Conservation (phyloP, 2,888 invertebrate species). For the Gerosis bhagava region DNA sequence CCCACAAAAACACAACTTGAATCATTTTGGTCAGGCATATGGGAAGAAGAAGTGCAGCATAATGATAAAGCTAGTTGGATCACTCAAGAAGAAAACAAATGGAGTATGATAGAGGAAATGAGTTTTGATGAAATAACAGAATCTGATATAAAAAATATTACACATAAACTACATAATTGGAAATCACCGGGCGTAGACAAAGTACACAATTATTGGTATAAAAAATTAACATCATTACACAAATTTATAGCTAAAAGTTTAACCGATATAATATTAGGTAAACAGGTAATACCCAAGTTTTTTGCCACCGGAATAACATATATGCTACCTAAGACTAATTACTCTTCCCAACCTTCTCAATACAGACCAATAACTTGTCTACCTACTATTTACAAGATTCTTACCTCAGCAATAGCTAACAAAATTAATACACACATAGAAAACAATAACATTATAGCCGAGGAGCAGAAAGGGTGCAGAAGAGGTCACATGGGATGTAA, state of each 20-base stretch:
- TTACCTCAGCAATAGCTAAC: conserved; percentile 27
- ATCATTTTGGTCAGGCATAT: conserved; percentile 29
- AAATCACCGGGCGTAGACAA: conserved; percentile 27
- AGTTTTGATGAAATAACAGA: conserved; percentile 27
- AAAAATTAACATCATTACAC: conserved; percentile 26
- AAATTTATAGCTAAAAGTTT: conserved; percentile 20
- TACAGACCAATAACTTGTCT: conserved; percentile 36
- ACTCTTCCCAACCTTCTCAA: conserved; percentile 27
- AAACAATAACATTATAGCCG: conserved; percentile 22
- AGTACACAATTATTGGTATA: conserved; percentile 28
- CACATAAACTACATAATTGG: conserved; percentile 23
- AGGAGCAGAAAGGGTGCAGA: conserved; percentile 28
- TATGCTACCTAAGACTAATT: conserved; percentile 28
- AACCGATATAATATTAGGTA: conserved; percentile 24
- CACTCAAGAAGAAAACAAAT: conserved; percentile 22
- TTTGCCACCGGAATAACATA: conserved; percentile 30
- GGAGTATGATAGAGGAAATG: conserved; percentile 27
- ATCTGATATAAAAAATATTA: conserved; percentile 13
- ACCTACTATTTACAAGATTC: conserved; percentile 33
- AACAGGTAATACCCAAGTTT: conserved; percentile 26
- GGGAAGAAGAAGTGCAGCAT: conserved; percentile 21
- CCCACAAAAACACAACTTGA: conserved; percentile 16
- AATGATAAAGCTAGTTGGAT: conserved; percentile 30
- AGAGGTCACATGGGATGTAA: too few species aligned
- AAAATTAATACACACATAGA: conserved; percentile 23